Evolutionary conservation across 2,113 vertebrate species (phyloP).

Genomic region (Lates calcarifer): DNA sequence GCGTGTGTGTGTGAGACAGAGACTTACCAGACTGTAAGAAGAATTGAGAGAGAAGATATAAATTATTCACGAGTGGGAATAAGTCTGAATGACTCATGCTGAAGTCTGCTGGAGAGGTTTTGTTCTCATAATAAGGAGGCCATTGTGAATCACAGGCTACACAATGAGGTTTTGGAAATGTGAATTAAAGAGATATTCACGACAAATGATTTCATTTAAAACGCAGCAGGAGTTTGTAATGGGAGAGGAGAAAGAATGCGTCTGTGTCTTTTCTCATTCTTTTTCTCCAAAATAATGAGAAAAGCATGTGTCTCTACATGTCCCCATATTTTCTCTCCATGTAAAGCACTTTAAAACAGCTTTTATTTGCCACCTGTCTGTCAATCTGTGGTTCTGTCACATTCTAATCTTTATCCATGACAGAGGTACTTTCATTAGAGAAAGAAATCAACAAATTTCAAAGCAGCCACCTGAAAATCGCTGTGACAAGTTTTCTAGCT

Average conservation of each 20-base stretch:
- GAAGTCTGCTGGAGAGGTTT: conserved; percentile 45
- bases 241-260: conserved; percentile 1
- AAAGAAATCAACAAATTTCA: conserved; percentile 25
- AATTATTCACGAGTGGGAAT: conserved; percentile 51
- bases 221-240: conserved; percentile 15
- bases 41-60: conserved; percentile 40
- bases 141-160: conserved; percentile 54
- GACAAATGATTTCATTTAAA: conserved; percentile 52
- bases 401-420: conserved; percentile 36
- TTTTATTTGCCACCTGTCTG: conserved; percentile 7
- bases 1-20: background rate
- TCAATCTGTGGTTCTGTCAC: conserved; percentile 16
- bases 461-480: conserved; percentile 19
- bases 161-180: conserved; percentile 53
- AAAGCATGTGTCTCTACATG: background rate
- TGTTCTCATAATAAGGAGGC: conserved; percentile 49
- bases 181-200: conserved; percentile 41
- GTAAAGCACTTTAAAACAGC: conserved; percentile 4
- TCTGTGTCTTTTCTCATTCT: background rate
- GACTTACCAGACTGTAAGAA: conserved; percentile 4
- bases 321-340: background rate
- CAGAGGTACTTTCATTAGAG: conserved; percentile 29
- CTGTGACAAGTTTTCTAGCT: conserved; percentile 7
- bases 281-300: background rate
- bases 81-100: conserved; percentile 34